A percentile compares a stretch with the other conserved stretches of the same genome.
phyloP scores from a whole-genome alignment of 2,888 invertebrate species.

The Sinodicranocentrus sp. region DNA sequence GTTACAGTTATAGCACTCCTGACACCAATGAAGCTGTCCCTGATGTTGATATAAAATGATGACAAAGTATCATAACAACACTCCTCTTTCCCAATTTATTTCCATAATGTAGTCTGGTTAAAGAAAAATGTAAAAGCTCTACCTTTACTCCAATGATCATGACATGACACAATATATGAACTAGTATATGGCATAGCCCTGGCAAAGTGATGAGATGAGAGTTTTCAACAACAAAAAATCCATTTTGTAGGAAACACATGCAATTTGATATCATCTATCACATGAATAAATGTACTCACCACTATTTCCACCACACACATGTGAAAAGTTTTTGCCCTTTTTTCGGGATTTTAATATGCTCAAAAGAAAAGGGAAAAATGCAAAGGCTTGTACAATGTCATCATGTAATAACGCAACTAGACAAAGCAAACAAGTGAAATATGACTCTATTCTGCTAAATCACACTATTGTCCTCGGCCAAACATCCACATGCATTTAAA shows the following conservation, averaged over 20 bases:
- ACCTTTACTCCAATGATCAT: neutral
- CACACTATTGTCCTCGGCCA: too few relatives aligned
- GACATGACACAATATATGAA: neutral
- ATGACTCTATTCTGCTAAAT: too few relatives aligned
- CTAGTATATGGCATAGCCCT: neutral
- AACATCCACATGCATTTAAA: too few relatives aligned
- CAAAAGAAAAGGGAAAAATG: too few relatives aligned
- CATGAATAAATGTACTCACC: too few relatives aligned
- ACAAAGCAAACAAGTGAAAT: too few relatives aligned
- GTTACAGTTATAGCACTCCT: conserved; percentile 57
- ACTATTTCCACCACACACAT: too few relatives aligned
- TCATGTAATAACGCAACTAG: too few relatives aligned
- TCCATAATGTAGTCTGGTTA: conserved; percentile 12
- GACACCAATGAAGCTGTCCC: conserved; percentile 62
- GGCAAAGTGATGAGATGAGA: conserved; percentile 1
- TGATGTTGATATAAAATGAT: conserved; percentile 43
- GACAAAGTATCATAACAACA: conserved; percentile 48
- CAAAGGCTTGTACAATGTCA: too few relatives aligned
- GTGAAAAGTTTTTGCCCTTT: too few relatives aligned
- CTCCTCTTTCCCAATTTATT: conserved; percentile 26
- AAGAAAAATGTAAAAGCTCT: neutral
- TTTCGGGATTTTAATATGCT: too few relatives aligned
- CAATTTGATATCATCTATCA: neutral
- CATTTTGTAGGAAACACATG: conserved; percentile 1
- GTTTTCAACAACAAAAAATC: conserved; percentile 14